Evolutionary conservation across 2,797 vertebrate species (phyloP).

Genomic region (Moxostoma hubbsi): DNA sequence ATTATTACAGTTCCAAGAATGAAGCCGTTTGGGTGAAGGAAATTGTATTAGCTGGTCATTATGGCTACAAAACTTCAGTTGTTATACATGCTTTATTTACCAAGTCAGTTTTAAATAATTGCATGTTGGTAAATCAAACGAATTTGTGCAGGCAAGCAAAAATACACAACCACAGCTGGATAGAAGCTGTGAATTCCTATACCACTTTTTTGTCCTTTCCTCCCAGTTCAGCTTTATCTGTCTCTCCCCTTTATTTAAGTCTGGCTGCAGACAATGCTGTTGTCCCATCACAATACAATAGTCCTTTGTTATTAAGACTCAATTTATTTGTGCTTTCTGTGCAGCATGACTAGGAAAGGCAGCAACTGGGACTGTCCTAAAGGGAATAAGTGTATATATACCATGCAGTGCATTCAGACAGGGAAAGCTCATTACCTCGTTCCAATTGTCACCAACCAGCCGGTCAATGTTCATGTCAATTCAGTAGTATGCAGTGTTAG

Average conservation of each 20-base stretch:
- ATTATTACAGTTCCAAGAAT: constrained; percentile 36
- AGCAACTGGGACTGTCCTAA: constrained; percentile 8
- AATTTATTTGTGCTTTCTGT: constrained; percentile 21
- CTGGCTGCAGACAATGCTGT: constrained; percentile 1
- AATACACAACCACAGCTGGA: constrained; percentile 43
- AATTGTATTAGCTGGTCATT: constrained; percentile 52
- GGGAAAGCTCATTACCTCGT: constrained; percentile 13
- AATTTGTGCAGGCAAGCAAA: constrained; percentile 79
- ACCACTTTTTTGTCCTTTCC: not conserved
- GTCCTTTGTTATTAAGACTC: constrained; percentile 28
- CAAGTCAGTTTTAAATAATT: constrained; percentile 71
- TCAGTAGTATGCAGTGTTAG: not conserved
- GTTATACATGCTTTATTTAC: constrained; percentile 49
- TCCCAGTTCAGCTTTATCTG: constrained; percentile 1
- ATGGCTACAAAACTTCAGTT: constrained; percentile 51
- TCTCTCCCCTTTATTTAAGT: constrained; percentile 24
- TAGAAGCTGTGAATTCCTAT: constrained; percentile 4
- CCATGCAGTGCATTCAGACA: constrained; percentile 5
- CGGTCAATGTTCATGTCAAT: constrained; percentile 1
- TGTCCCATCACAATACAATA: constrained; percentile 34
- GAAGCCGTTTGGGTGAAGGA: constrained; percentile 38
- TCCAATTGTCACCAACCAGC: constrained; percentile 4
- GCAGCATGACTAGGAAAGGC: not conserved
- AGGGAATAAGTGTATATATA: constrained; percentile 9
- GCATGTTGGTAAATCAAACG: constrained; percentile 70